Conservation (phyloP, 2,888 invertebrate genomes). For the Diogma glabrata region DNA sequence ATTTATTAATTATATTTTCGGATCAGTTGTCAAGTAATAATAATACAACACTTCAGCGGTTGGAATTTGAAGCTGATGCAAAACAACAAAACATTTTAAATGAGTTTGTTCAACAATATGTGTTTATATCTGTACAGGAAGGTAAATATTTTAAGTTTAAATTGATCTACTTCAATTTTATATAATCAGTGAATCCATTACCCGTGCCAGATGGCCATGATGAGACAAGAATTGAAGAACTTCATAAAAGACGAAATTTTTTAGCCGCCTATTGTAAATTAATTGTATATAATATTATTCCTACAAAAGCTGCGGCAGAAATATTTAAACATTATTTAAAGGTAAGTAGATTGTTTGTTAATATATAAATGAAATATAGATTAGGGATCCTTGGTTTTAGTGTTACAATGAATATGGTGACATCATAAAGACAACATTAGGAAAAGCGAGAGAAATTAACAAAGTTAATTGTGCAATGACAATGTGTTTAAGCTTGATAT, state of each 20-base stretch:
- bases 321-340: conserved; percentile 97
- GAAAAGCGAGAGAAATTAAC: conserved; percentile 95
- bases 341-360: conserved; percentile 38
- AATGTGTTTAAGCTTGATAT: conserved; percentile 83
- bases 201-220: conserved; percentile 73
- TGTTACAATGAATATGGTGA: conserved; percentile 98
- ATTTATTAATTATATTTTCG: conserved; percentile 86
- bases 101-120: conserved; percentile 84
- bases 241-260: conserved; percentile 92
- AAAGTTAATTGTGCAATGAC: conserved; percentile 92
- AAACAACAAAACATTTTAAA: conserved; percentile 72
- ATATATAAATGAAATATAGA: not conserved
- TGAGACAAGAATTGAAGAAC: conserved; percentile 91
- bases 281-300: conserved; percentile 93
- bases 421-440: conserved; percentile 92
- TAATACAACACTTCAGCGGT: conserved; percentile 40
- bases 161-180: no score
- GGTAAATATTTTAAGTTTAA: conserved; percentile 38
- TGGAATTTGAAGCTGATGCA: conserved; percentile 72
- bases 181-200: no score
- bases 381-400: conserved; percentile 35
- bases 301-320: conserved; percentile 81
- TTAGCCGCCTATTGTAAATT: conserved; percentile 95
- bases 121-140: conserved; percentile 87
- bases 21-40: conserved; percentile 54